Percentiles rank a stretch among this genome's conserved stretches.
Evolutionary conservation across 2,888 invertebrate species (phyloP).

Genomic region (Cryptosula pallasiana): DNA sequence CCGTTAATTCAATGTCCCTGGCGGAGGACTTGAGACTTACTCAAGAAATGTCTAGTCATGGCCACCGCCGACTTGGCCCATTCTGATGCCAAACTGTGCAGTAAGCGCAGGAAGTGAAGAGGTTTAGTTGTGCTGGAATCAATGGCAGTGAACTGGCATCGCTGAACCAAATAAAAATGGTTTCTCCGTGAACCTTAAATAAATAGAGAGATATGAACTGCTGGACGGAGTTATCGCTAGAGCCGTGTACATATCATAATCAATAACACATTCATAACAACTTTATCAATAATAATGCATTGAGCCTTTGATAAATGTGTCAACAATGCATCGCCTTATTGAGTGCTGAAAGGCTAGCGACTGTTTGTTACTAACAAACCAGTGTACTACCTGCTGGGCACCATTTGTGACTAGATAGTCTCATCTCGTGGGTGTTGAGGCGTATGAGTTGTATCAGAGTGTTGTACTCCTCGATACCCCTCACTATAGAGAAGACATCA

Average conservation of each 20-base stretch:
- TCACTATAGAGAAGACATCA: constrained; percentile 20
- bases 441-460: constrained; percentile 17
- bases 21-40: no score
- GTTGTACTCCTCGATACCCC: constrained; percentile 23
- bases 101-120: neutral
- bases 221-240: no score
- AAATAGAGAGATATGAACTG: no score
- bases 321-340: no score
- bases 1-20: no score
- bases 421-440: constrained; percentile 6
- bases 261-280: no score
- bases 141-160: neutral
- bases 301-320: no score
- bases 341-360: no score
- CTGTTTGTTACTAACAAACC: no score
- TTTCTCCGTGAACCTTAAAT: neutral
- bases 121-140: constrained; percentile 10
- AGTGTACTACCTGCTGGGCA: neutral
- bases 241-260: no score
- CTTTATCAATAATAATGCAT: no score
- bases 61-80: constrained; percentile 19
- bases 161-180: neutral
- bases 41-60: constrained; percentile 1
- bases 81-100: constrained; percentile 7
- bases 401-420: neutral